Conservation (phyloP, 2,888 invertebrate genomes). For the Eupithecia tripunctaria region DNA sequence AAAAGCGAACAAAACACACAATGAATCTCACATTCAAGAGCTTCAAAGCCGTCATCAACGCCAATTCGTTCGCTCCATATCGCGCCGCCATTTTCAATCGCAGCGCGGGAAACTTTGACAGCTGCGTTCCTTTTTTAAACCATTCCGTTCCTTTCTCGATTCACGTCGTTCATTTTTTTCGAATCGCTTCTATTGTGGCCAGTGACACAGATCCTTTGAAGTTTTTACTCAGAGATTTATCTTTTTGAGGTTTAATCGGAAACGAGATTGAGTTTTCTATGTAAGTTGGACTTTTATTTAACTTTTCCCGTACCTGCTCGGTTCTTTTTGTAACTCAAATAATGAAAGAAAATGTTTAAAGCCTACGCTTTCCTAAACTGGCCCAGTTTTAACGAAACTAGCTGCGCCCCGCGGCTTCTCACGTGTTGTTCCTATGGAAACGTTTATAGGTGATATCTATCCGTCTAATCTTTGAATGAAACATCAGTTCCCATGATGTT, state of each 20-base stretch:
- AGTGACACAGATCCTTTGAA: constrained; percentile 11
- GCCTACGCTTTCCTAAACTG: background rate
- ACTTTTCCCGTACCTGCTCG: constrained; percentile 1
- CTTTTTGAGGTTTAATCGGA: constrained; percentile 25
- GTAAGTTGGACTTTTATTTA: constrained; percentile 9
- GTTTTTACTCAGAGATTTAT: constrained; percentile 4
- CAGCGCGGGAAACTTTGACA: constrained; percentile 34
- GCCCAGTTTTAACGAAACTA: background rate
- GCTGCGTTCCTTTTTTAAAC: constrained; percentile 26
- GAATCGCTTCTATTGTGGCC: constrained; percentile 29
- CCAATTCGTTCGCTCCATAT: constrained; percentile 38
- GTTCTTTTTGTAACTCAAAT: background rate
- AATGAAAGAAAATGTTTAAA: background rate
- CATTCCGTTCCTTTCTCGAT: constrained; percentile 7
- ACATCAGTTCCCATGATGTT: no score
- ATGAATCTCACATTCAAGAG: constrained; percentile 1
- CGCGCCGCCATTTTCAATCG: constrained; percentile 42
- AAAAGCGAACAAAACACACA: constrained; percentile 8
- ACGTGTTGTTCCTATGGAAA: no score
- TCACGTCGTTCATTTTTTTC: constrained; percentile 14
- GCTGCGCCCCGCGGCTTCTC: no score
- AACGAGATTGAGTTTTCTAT: constrained; percentile 19
- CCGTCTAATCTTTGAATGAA: no score
- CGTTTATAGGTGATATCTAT: no score
- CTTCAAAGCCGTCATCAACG: constrained; percentile 4